These are phyloP conservation scores for Pan paniscus DNA, from an alignment of 2,113 vertebrate species.

Conservation along the genomic window DNA sequence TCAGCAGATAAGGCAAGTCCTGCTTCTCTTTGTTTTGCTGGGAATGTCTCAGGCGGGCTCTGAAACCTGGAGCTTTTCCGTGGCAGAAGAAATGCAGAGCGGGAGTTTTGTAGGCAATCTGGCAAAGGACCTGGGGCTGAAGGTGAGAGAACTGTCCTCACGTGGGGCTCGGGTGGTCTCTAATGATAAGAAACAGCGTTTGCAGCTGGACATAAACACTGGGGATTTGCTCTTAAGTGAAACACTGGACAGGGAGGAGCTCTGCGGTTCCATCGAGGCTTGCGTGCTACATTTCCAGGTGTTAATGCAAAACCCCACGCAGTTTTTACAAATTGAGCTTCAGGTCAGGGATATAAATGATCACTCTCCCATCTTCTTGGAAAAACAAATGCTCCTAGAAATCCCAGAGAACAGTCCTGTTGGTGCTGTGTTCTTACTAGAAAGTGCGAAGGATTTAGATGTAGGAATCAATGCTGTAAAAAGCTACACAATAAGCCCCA, in stretches of 20 bases:
- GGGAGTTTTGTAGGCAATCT: conserved; percentile 86
- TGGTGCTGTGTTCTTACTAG: conserved; percentile 73
- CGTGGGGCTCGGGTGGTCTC: conserved; percentile 84
- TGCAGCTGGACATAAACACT: conserved; percentile 82
- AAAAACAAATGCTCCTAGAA: conserved; percentile 75
- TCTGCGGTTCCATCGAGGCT: conserved; percentile 83
- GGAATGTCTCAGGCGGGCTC: conserved; percentile 49
- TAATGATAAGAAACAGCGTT: conserved; percentile 80
- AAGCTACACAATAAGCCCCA: conserved; percentile 74
- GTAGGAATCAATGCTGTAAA: conserved; percentile 76
- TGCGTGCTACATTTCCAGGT: conserved; percentile 86
- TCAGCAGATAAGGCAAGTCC: conserved; percentile 74
- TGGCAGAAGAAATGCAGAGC: conserved; percentile 87
- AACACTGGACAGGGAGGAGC: conserved; percentile 85
- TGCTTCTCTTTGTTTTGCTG: conserved; percentile 81
- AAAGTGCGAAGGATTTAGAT: conserved; percentile 76
- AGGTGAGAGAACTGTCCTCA: conserved; percentile 82
- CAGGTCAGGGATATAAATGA: conserved; percentile 89
- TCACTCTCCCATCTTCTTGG: conserved; percentile 84
- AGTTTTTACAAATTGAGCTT: conserved; percentile 85
- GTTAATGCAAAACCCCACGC: conserved; percentile 88
- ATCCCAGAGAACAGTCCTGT: conserved; percentile 63
- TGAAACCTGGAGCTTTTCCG: conserved; percentile 84
- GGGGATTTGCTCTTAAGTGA: conserved; percentile 85
- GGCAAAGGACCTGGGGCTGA: conserved; percentile 85